Conservation (phyloP, 2,113 vertebrate species). For the Cottus gobio region DNA sequence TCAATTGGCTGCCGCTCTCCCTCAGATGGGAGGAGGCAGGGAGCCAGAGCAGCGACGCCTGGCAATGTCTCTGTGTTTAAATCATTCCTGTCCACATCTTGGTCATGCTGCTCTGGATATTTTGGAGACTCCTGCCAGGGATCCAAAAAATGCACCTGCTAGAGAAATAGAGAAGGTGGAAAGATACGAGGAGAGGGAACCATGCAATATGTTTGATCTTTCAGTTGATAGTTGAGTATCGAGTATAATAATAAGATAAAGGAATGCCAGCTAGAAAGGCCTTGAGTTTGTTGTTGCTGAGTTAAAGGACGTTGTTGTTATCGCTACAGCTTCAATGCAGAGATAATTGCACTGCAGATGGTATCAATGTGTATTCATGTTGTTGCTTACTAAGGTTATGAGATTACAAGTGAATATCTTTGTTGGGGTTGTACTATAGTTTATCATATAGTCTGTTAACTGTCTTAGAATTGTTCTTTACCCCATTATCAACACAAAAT, state of each 20-base stretch:
- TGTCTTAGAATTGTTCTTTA: background rate
- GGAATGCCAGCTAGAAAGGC: background rate
- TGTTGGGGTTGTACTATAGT: background rate
- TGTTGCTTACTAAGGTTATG: background rate
- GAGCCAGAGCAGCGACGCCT: conserved; percentile 9
- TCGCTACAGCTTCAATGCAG: background rate
- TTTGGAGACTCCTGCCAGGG: conserved; percentile 17
- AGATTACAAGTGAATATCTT: background rate
- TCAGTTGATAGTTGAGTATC: conserved; percentile 1
- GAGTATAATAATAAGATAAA: too few species aligned
- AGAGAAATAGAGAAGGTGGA: conserved; percentile 8
- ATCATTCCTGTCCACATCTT: conserved; percentile 18
- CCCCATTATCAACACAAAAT: background rate
- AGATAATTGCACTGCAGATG: background rate
- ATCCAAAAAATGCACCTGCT: conserved; percentile 11
- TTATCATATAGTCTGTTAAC: background rate
- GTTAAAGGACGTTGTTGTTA: background rate
- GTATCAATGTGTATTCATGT: background rate
- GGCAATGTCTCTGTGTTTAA: conserved; percentile 15
- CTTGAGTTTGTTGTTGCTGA: conserved; percentile 7
- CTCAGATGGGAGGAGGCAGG: conserved; percentile 18
- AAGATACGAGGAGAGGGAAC: background rate
- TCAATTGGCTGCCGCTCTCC: background rate
- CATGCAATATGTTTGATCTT: background rate
- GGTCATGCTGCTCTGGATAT: conserved; percentile 16